phyloP scores from a whole-genome alignment of 1,140 invertebrate species.

The Pogonognathellus flavescens region DNA sequence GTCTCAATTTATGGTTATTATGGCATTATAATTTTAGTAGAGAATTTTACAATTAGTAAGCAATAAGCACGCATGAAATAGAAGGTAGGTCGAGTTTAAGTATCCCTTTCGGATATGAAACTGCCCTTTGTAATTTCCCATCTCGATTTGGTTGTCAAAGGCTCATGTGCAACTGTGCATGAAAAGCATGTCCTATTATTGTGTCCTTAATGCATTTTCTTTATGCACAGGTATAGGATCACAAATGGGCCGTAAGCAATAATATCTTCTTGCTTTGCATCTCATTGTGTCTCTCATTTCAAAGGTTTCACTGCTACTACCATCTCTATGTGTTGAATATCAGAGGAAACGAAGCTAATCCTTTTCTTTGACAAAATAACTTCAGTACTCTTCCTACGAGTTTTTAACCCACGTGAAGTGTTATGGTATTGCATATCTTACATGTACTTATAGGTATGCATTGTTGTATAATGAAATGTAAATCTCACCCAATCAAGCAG shows the following conservation, averaged over 20 bases:
- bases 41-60: too few relatives aligned
- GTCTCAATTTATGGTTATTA: too few relatives aligned
- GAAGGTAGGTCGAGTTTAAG: slow-evolving; percentile 9
- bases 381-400: background rate
- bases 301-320: background rate
- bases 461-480: too few relatives aligned
- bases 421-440: too few relatives aligned
- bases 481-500: too few relatives aligned
- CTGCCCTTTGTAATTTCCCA: slow-evolving; percentile 14
- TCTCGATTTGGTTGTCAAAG: slow-evolving; percentile 43
- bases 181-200: slow-evolving; percentile 11
- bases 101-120: slow-evolving; percentile 15
- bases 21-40: too few relatives aligned
- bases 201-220: slow-evolving; percentile 15
- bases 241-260: slow-evolving; percentile 10
- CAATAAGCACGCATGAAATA: background rate
- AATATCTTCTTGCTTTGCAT: slow-evolving; percentile 6
- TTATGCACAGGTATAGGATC: background rate
- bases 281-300: background rate
- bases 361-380: background rate
- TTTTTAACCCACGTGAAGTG: background rate
- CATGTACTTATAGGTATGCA: too few relatives aligned
- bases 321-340: background rate
- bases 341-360: slow-evolving; percentile 8
- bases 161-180: background rate